Base-by-base conservation (phyloP, 2,113 vertebrate genomes). In the Empidonax alnorum region DNA sequence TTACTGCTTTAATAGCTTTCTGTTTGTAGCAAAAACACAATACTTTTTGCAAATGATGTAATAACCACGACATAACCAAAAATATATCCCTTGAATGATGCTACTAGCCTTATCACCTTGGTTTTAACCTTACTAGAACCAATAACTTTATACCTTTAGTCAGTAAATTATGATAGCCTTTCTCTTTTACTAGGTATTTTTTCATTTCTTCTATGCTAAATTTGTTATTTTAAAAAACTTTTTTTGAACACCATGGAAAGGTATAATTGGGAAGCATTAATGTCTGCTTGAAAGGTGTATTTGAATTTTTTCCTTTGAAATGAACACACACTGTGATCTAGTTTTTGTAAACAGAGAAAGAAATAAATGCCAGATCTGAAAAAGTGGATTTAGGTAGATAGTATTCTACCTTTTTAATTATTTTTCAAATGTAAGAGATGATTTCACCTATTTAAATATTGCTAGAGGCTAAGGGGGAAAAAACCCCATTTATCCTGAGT, bases 391-490 rank as follows among this genome's bases (percentile, higher is more conserved):
- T 85, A 88, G 46, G 31, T 86, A 96, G 88, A 95, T 65, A 82
- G 31, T 77, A 68, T 81, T 85, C 90, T 94, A 96, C 66, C 49
- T 93, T 49, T 91, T 84, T 37, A 90, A 96, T 97, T 96, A 89
- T 83, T 96, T 95, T 95, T 97, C 94, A 46, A 80, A 81, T 72
- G 35, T 84, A 83, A 90, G 80, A 80, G 78, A n/a, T 94, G 55
- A 93, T 96, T 97, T 96, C 91, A 95, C 90, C 61, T 95, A 95
- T 97, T 97, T 97, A 79, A 31, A 83, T 95, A 90, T 56, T 93
- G 75, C 85, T 94, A 92, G 67, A 96, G 95, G 92, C 84, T 79
- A 89, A 93, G 15, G 37, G 41, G 42, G 25, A 22, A 78, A 90
- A 90, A 94, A 94, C 86, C 65, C 1, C 74, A 78, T 97, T 96